phyloP scores from a whole-genome alignment of 2,113 vertebrate species.

The Sinosuthora webbiana region DNA sequence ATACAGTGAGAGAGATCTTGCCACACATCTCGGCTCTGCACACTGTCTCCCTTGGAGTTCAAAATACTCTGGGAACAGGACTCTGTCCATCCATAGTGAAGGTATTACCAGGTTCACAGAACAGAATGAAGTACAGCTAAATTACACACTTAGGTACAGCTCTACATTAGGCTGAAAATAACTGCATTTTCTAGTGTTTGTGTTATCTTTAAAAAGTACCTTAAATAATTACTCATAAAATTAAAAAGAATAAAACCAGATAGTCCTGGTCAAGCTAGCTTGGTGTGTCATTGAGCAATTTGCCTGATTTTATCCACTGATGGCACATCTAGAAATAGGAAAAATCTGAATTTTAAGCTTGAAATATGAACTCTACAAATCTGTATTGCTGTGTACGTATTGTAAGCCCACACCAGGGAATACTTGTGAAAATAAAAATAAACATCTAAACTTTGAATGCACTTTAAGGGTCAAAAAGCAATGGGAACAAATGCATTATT shows the following conservation, averaged over 20 bases:
- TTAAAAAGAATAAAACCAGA: background rate
- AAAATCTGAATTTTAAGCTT: slow-evolving; percentile 8
- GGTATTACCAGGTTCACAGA: background rate
- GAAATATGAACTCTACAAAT: background rate
- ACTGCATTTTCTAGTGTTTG: background rate
- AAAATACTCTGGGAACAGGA: background rate
- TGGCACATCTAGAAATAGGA: background rate
- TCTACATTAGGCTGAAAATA: background rate
- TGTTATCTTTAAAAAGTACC: background rate
- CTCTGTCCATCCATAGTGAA: background rate
- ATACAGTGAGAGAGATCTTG: background rate
- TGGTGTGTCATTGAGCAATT: background rate
- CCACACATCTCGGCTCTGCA: background rate
- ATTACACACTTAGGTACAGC: background rate
- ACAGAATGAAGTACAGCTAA: background rate
- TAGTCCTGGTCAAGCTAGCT: background rate
- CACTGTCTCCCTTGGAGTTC: background rate
- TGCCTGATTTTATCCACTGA: background rate
- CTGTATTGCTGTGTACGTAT: background rate
- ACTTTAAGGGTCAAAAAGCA: slow-evolving; percentile 36
- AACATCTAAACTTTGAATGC: background rate
- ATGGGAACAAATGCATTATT: slow-evolving; percentile 1
- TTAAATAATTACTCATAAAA: background rate
- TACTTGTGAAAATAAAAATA: slow-evolving; percentile 18
- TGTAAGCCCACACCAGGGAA: background rate